Evolutionary conservation across 2,888 invertebrate genomes (phyloP), one percentile per base, ranked within the genome.

Genomic region (Diaphora mendica): DNA sequence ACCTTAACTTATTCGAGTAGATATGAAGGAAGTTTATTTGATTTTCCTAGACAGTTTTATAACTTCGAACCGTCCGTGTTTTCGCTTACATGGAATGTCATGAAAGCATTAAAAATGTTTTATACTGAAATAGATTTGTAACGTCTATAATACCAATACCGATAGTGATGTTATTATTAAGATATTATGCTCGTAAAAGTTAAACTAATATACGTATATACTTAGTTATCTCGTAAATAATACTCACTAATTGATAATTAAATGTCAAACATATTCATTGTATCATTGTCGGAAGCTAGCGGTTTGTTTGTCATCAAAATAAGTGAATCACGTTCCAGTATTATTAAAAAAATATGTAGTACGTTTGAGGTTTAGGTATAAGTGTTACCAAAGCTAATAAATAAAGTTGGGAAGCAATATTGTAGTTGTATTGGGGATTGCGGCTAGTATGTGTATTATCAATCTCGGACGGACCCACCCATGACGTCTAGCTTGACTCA

Each of bases 21-120:
- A 65, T 81, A 74, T 71, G 72, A 78, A 76, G 77, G 77, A 84
- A 77, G 79, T 79, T 81, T 75, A 76, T 68, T 68, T 72, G 77
- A 79, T 26, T 62, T 79, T 82, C 75, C 74, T 83, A 81, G 81
- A 83, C 84, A 83, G 73, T 85, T 85, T 85, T 85, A 83, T 86
- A 88, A 90, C 89, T 87, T 91, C 87, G 90, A 92, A 92, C 95
- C 95, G 95, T 95, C 95, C 95, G 93, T 90, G 93, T 91, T 89
- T 92, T 91, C 93, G 92, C 89, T 92, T 91, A 77, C 39, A 85
- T 87, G 82, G 80, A 81, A 82, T 83, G 87, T 81, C 79, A 82
- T 82, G 80, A 79, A 81, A 79, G 79, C 77, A 77, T 77, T 84
- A 82, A 81, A 78, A 83, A 81, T 76, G 79, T 82, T 86, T 88